Evolutionary conservation across 2,113 vertebrate species (phyloP).

Genomic region (Plecturocebus donacophilus): DNA sequence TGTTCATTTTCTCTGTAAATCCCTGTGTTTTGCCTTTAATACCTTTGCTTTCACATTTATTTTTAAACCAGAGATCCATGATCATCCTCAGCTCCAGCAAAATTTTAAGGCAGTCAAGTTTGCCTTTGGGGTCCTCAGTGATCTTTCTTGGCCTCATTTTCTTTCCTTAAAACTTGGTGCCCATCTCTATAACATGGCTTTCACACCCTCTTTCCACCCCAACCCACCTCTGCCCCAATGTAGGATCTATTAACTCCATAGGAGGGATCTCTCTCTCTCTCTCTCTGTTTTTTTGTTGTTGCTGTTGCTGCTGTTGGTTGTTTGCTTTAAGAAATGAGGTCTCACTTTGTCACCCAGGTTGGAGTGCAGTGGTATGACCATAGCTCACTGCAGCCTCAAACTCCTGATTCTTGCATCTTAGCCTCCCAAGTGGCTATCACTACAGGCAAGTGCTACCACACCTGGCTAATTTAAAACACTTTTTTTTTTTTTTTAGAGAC

Average conservation of each 20-base stretch:
- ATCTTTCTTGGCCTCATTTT: not conserved
- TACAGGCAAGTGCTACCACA: no score
- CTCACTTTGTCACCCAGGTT: no score
- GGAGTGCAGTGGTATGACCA: no score
- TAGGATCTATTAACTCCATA: not conserved
- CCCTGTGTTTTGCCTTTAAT: not conserved
- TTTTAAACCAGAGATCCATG: constrained; percentile 40
- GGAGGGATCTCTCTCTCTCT: not conserved
- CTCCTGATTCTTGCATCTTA: no score
- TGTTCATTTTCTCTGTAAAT: constrained; percentile 32
- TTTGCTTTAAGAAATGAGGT: no score
- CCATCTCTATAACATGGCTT: not conserved
- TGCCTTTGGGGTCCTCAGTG: not conserved
- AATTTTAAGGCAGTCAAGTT: not conserved
- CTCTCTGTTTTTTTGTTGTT: no score
- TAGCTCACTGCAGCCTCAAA: no score
- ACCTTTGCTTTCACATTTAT: not conserved
- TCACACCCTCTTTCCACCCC: not conserved
- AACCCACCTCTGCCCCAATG: not conserved
- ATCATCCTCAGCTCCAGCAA: not conserved
- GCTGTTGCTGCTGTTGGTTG: no score
- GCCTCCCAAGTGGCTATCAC: no score
- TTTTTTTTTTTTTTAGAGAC: no score
- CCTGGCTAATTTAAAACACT: no score
- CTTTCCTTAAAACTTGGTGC: not conserved